phyloP scores from a whole-genome alignment of 2,113 vertebrate species.

The Thryonomys swinderianus region DNA sequence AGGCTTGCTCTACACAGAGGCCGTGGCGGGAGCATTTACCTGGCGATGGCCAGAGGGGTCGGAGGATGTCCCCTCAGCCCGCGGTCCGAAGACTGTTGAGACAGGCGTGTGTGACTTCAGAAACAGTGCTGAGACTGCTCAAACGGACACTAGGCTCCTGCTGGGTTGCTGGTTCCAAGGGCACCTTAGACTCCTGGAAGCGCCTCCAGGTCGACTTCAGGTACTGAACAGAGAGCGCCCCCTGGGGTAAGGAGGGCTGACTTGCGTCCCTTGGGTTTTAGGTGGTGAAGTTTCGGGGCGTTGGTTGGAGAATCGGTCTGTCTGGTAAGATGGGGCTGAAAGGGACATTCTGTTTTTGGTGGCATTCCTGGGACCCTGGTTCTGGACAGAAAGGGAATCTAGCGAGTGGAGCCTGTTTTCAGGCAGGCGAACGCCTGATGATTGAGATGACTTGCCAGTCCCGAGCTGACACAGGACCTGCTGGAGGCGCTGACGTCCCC shows the following conservation, averaged over 20 bases:
- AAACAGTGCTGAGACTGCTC: neutral
- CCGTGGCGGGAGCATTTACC: slow-evolving; percentile 69
- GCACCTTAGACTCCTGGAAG: neutral
- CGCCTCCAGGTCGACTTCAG: neutral
- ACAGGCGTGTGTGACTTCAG: neutral
- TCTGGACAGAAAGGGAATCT: neutral
- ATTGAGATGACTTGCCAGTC: no score
- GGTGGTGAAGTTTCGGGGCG: no score
- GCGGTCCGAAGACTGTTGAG: neutral
- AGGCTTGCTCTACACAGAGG: slow-evolving; percentile 76
- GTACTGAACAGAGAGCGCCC: slow-evolving; percentile 40
- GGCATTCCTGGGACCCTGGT: neutral
- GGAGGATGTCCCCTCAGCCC: neutral
- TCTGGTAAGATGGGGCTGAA: neutral
- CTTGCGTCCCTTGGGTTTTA: neutral
- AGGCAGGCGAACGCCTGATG: neutral
- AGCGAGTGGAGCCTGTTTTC: neutral
- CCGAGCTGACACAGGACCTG: neutral
- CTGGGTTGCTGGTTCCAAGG: slow-evolving; percentile 3
- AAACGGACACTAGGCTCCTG: neutral
- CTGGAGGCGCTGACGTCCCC: neutral
- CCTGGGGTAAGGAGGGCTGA: slow-evolving; percentile 50
- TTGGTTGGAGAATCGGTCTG: no score
- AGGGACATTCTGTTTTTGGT: neutral
- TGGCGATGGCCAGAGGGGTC: slow-evolving; percentile 61